Evolutionary conservation across 2,113 vertebrate genomes (phyloP), one percentile per base, ranked within the genome.

Genomic region (Pogonocichla stellata): DNA sequence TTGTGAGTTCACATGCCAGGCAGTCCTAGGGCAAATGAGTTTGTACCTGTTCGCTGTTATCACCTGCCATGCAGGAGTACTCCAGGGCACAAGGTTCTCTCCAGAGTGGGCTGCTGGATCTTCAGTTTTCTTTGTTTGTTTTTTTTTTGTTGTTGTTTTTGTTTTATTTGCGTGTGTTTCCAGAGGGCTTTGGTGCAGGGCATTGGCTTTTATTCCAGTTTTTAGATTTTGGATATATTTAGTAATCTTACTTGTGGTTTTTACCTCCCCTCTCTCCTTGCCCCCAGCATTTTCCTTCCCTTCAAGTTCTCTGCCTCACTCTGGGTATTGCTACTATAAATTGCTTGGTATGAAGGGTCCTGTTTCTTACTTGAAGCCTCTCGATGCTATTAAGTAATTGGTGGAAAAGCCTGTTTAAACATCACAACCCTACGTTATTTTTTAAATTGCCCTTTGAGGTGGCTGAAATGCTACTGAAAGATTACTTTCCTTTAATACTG

Each of bases 361-460:
- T 82, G 54, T 74, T 81, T 91, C 86, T 84, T 80, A 43, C 64
- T 94, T 74, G 69, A 66, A 88, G 61, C 69, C 56, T 74, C 80
- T 96, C 88, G 72, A 81, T 95, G 48, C 84, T 92, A 84, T 79
- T 93, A 93, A 92, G 65, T 87, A 95, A 91, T 90, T 88, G 80
- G 48, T 95, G 61, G 58, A 72, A 87, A 95, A 92, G 62, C 62
- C 87, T 94, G 50, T 94, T 95, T 95, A 92, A 94, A 85, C 42
- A 91, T 91, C 53, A 87, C 64, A 71, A 33, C 42, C 19, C 28
- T 56, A n/a, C 0, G 0, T 87, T 92, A 84, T 61, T 91, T 93
- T 51, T 88, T 56, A 33, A 92, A 87, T 60, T 75, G 48, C 61
- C 29, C 36, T 94, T 92, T 91, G 65, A 95, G 80, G 56, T 81